Evolutionary conservation across 2,888 invertebrate species (phyloP).

Genomic region (Sialis fuliginosa): DNA sequence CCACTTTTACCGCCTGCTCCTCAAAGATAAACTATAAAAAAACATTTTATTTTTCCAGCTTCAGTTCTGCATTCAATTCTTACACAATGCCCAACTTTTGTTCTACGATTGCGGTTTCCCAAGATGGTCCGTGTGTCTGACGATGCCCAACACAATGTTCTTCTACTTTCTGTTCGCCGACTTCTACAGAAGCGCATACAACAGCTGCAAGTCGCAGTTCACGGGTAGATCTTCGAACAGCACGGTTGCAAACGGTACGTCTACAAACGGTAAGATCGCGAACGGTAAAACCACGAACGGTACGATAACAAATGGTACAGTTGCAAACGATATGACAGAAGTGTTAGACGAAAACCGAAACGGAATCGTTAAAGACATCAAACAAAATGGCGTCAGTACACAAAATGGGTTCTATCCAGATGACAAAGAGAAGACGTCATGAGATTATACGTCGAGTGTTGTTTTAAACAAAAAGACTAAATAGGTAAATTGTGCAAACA

Average conservation of each 20-base stretch:
- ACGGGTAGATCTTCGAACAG: not conserved
- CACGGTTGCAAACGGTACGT: not conserved
- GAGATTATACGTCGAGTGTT: too few relatives aligned
- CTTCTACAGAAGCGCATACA: constrained; percentile 47
- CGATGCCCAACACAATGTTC: constrained; percentile 77
- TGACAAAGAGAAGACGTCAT: too few relatives aligned
- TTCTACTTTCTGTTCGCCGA: constrained; percentile 85
- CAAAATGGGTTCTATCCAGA: too few relatives aligned
- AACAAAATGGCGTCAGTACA: too few relatives aligned
- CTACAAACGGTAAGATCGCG: not conserved
- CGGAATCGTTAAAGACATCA: not conserved
- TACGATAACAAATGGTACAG: not conserved
- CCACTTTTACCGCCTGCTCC: too few relatives aligned
- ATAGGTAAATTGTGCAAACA: too few relatives aligned
- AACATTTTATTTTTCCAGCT: constrained; percentile 36
- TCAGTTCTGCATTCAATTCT: constrained; percentile 77
- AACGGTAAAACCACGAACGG: not conserved
- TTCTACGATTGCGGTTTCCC: constrained; percentile 83
- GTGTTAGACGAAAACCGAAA: not conserved
- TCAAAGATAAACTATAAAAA: not conserved
- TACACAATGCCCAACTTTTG: constrained; percentile 71
- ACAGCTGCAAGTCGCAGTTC: not conserved
- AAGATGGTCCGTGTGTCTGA: constrained; percentile 62
- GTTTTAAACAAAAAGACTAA: too few relatives aligned
- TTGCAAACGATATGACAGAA: not conserved